phyloP scores from a whole-genome alignment of 2,888 invertebrate species.

The Melanophora roralis region DNA sequence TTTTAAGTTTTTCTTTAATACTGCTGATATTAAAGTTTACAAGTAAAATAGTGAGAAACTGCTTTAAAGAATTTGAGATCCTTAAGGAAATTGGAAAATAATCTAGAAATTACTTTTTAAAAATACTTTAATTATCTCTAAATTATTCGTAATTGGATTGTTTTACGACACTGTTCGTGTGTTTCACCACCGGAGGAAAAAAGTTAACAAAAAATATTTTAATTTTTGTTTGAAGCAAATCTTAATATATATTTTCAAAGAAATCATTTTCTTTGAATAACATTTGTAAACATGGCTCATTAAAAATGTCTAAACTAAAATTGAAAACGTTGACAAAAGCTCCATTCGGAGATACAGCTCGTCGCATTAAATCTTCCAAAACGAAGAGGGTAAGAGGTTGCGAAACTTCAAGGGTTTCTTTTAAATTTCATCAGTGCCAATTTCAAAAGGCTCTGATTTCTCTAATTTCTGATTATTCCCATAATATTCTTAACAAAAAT shows the following conservation, averaged over 20 bases:
- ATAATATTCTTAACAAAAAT: slow-evolving; percentile 72
- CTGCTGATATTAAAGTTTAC: background rate
- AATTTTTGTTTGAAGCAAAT: too few relatives aligned
- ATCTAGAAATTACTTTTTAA: background rate
- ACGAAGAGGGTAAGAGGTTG: slow-evolving; percentile 61
- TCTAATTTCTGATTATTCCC: slow-evolving; percentile 49
- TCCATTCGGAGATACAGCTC: slow-evolving; percentile 76
- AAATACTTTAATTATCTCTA: background rate
- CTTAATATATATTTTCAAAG: slow-evolving; percentile 12
- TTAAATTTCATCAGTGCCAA: slow-evolving; percentile 52
- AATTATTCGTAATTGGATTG: slow-evolving; percentile 15
- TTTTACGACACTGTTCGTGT: slow-evolving; percentile 14
- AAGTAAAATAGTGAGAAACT: background rate
- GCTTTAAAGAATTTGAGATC: too few relatives aligned
- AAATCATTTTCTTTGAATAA: slow-evolving; percentile 46
- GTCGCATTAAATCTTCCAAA: slow-evolving; percentile 64
- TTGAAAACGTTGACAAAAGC: slow-evolving; percentile 70
- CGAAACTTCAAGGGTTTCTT: slow-evolving; percentile 50
- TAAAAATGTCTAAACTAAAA: slow-evolving; percentile 77
- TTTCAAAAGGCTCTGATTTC: slow-evolving; percentile 38
- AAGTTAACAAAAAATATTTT: too few relatives aligned
- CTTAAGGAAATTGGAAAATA: background rate
- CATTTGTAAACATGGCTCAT: slow-evolving; percentile 77
- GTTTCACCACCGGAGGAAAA: background rate
- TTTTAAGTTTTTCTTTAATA: slow-evolving; percentile 23